Conservation (phyloP, 2,888 invertebrate genomes). For the Heliconius hortense region DNA sequence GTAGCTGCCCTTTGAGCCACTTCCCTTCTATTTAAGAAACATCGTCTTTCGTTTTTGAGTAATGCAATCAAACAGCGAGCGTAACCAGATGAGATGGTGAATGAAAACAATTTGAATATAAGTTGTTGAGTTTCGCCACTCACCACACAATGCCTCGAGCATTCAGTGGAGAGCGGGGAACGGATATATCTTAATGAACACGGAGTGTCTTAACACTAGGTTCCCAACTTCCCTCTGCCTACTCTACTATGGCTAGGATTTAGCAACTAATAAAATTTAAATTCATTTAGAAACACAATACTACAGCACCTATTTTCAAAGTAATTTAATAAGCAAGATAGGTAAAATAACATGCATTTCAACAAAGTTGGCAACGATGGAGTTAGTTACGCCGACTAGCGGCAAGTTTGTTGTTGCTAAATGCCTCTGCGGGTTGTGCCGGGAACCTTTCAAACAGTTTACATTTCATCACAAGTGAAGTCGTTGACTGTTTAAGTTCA, state of each 20-base stretch:
- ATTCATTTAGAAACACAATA: background rate
- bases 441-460: constrained; percentile 19
- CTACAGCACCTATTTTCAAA: background rate
- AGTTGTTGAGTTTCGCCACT: too few relatives aligned
- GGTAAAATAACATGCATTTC: constrained; percentile 20
- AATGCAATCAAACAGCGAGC: too few relatives aligned
- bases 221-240: too few relatives aligned
- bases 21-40: too few relatives aligned
- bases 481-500: constrained; percentile 13
- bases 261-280: background rate
- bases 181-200: too few relatives aligned
- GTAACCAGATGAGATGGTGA: too few relatives aligned
- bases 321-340: constrained; percentile 21
- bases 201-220: too few relatives aligned
- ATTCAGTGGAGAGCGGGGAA: too few relatives aligned
- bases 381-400: constrained; percentile 24
- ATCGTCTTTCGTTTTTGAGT: too few relatives aligned
- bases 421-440: constrained; percentile 17
- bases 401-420: constrained; percentile 20
- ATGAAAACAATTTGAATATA: too few relatives aligned
- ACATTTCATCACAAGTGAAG: constrained; percentile 18
- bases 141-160: too few relatives aligned
- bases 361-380: constrained; percentile 18
- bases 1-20: too few relatives aligned
- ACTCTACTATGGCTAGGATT: background rate